These are phyloP conservation scores for Cydia amplana DNA, from an alignment of 1,140 invertebrate genomes.

Conservation along the genomic window DNA sequence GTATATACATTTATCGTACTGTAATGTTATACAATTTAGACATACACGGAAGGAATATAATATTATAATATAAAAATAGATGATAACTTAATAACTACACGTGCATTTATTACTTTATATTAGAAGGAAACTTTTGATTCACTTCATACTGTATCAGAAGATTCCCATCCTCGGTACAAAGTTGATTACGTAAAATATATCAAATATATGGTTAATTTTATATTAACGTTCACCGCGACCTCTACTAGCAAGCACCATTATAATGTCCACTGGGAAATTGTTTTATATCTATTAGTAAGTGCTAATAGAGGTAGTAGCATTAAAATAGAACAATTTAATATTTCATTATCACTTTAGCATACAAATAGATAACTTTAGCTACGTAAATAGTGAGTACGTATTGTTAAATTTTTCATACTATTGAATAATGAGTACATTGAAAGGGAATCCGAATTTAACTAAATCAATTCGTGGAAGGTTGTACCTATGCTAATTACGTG, in stretches of 20 bases:
- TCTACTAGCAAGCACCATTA: background rate
- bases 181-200: constrained; percentile 11
- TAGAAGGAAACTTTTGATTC: background rate
- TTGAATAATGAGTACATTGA: background rate
- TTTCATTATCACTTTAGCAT: background rate
- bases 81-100: constrained; percentile 22
- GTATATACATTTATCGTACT: constrained; percentile 18
- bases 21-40: background rate
- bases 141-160: background rate
- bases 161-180: background rate
- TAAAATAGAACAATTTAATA: background rate
- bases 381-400: background rate
- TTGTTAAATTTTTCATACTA: background rate
- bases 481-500: too few species aligned
- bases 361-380: background rate
- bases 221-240: background rate
- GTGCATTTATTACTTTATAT: background rate
- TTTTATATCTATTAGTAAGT: background rate
- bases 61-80: constrained; percentile 23
- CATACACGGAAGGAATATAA: constrained; percentile 8
- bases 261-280: too few species aligned
- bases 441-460: too few species aligned
- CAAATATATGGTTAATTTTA: constrained; percentile 15
- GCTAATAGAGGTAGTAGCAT: constrained; percentile 4
- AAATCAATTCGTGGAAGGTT: too few species aligned